Base-by-base conservation (phyloP, 2,888 invertebrate genomes). In the Harpalus rubripes region DNA sequence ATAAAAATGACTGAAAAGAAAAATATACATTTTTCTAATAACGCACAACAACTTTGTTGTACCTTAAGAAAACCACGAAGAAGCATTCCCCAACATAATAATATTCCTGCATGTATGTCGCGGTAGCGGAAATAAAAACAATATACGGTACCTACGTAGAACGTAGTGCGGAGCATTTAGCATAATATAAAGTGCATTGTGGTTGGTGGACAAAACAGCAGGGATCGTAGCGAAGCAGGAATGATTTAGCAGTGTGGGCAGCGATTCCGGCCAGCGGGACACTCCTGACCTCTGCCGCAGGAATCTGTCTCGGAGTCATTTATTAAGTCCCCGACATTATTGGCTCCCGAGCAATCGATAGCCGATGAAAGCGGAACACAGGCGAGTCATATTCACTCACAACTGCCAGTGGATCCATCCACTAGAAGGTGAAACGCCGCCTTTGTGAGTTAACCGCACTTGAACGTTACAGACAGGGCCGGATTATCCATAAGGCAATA, bases 271-370 rank as follows among this genome's bases (percentile, higher is more conserved):
- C 10, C 44, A 52, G 44, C 44, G 6, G 44, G 63, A 63, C 63
- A 63, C 63, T 32, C 68, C 72, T 72, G 82, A 72, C 82, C 82
- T 72, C 81, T 52, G 68, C 82, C 82, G 82, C 82, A 82, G 72
- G 82, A 82, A 82, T 82, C 82, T 82, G 82, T 82, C 82, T 82
- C 72, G 56, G 58, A 82, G 82, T 82, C 82, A 82, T 82, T 82
- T 82, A 82, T 82, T 82, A 82, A 82, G 82, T 82, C 72, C 56
- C 72, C 82, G 72, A 80, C 79, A 59, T 59, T 80, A 80, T 80
- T 81, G 81, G 81, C 81, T 61, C 15, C 81, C 41, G 52, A 22
- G 7, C 72, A 82, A 81, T 81, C 81, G 81, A 81, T 81, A 81
- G 44, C 65, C 81, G 81, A 81, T 81, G 81, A 81, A 81, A 81